phyloP scores from a whole-genome alignment of 2,888 invertebrate genomes.

The Criorhina ranunculi region DNA sequence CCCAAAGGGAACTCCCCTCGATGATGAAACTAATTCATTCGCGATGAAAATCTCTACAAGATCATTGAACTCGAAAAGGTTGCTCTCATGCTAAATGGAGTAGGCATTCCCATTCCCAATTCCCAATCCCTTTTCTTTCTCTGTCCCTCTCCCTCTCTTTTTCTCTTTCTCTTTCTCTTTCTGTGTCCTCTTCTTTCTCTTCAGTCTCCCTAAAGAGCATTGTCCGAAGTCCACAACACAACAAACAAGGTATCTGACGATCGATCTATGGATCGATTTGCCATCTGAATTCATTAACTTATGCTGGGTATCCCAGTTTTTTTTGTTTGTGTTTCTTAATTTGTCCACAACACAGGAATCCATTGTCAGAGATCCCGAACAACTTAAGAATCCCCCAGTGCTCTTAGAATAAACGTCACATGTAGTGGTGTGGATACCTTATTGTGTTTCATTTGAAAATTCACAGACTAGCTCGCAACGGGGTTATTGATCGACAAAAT shows the following conservation, averaged over 20 bases:
- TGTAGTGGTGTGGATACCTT: conserved; percentile 16
- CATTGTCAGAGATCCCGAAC: conserved; percentile 37
- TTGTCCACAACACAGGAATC: conserved; percentile 40
- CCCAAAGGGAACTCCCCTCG: neutral
- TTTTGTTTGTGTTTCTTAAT: conserved; percentile 32
- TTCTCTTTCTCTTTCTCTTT: conserved; percentile 6
- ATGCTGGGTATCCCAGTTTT: conserved; percentile 16
- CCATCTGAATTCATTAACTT: conserved; percentile 61
- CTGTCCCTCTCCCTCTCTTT: conserved; percentile 2
- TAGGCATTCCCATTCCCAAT: neutral
- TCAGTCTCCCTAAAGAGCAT: conserved; percentile 35
- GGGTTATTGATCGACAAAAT: conserved; percentile 70
- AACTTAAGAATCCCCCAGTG: neutral
- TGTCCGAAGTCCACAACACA: conserved; percentile 34
- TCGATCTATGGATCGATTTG: conserved; percentile 57
- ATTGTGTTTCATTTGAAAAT: conserved; percentile 2
- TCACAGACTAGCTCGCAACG: conserved; percentile 25
- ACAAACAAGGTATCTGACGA: too few species aligned
- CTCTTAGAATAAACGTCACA: conserved; percentile 5
- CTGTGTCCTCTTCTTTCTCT: neutral
- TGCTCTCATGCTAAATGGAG: conserved; percentile 25
- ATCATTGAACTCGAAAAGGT: conserved; percentile 52
- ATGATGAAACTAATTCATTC: conserved; percentile 17
- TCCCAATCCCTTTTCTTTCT: neutral
- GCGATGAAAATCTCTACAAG: conserved; percentile 6